These are phyloP conservation scores for Notothenia rossii DNA, from an alignment of 2,113 vertebrate species.

Conservation along the genomic window DNA sequence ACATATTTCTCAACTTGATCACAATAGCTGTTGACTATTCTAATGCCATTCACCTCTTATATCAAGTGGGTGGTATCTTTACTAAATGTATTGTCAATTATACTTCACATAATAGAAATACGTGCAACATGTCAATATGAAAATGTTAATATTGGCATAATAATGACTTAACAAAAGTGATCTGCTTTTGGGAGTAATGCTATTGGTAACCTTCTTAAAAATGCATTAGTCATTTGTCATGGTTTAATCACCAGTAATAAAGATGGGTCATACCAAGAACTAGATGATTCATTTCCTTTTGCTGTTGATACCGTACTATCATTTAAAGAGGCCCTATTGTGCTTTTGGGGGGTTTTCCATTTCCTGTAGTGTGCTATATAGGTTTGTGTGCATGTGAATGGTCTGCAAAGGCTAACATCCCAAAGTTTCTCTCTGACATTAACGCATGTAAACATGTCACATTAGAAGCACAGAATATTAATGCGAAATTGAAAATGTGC, in stretches of 20 bases:
- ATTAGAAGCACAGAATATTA: too few relatives aligned
- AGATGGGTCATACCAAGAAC: background rate
- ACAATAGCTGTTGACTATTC: background rate
- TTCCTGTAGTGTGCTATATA: too few relatives aligned
- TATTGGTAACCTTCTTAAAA: background rate
- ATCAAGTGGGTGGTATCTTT: background rate
- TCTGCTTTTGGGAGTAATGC: background rate
- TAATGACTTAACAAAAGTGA: background rate
- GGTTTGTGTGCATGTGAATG: too few relatives aligned
- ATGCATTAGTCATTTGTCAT: background rate
- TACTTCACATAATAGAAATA: background rate
- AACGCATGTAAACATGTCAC: too few relatives aligned
- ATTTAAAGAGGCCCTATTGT: background rate
- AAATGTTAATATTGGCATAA: background rate
- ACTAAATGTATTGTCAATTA: background rate
- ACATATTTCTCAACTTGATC: background rate
- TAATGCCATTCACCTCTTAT: background rate
- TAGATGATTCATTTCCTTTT: background rate
- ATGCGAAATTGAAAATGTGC: too few relatives aligned
- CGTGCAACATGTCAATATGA: background rate
- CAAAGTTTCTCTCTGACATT: too few relatives aligned
- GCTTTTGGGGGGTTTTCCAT: too few relatives aligned
- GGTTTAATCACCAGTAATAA: background rate
- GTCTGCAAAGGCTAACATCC: too few relatives aligned
- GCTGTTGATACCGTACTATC: slow-evolving; percentile 15